Conservation (phyloP, 2,888 invertebrate species). For the Nudaria mundana region DNA sequence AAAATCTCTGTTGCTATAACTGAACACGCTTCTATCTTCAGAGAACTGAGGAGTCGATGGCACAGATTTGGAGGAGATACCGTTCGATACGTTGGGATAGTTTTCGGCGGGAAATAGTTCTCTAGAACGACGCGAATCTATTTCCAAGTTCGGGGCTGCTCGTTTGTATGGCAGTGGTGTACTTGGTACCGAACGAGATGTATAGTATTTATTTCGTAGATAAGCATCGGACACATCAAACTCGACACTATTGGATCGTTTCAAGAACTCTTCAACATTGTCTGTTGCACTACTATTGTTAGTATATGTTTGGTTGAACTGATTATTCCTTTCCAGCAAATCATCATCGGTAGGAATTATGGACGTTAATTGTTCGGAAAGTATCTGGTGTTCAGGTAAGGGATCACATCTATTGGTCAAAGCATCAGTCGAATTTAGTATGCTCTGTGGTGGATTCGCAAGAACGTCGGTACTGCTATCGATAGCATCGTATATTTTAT, state of each 20-base stretch:
- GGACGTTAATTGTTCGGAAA: constrained; percentile 61
- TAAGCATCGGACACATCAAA: constrained; percentile 63
- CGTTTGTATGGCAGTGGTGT: constrained; percentile 83
- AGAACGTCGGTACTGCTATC: constrained; percentile 77
- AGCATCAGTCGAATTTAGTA: constrained; percentile 54
- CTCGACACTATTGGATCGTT: constrained; percentile 70
- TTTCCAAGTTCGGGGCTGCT: constrained; percentile 57
- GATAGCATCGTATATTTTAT: constrained; percentile 84
- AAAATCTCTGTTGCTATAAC: constrained; percentile 82
- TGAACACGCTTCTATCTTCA: constrained; percentile 77
- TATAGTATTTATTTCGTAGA: constrained; percentile 69
- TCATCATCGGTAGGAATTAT: constrained; percentile 66
- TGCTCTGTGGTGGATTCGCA: constrained; percentile 48
- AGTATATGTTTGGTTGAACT: constrained; percentile 57
- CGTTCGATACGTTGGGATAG: constrained; percentile 60
- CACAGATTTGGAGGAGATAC: constrained; percentile 86
- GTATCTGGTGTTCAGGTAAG: constrained; percentile 59
- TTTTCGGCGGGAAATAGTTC: constrained; percentile 57
- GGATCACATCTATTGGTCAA: constrained; percentile 67
- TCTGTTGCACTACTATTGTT: constrained; percentile 50
- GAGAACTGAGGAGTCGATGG: constrained; percentile 85
- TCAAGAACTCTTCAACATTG: constrained; percentile 69
- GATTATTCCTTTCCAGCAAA: constrained; percentile 52
- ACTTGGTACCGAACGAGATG: constrained; percentile 86
- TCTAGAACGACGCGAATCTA: constrained; percentile 63